A percentile compares a stretch with the other conserved stretches of the same genome.
These are phyloP conservation scores for Danaus chrysippus DNA, from an alignment of 2,888 invertebrate genomes.

Conservation along the genomic window DNA sequence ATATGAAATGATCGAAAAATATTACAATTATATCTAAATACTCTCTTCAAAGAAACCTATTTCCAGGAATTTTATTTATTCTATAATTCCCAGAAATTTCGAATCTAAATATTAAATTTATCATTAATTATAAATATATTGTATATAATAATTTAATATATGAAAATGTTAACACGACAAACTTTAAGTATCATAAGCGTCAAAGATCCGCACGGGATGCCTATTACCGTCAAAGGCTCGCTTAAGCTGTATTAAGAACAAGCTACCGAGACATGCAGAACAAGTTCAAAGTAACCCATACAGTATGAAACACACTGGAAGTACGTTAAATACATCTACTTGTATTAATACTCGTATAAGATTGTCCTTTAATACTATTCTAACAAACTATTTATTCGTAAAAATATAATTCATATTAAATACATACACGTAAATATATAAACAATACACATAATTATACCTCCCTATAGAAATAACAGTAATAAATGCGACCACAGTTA, in stretches of 20 bases:
- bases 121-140: neutral
- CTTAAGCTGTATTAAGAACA: slow-evolving; percentile 54
- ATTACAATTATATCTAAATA: neutral
- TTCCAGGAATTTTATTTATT: neutral
- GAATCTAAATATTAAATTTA: too few species aligned
- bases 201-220: slow-evolving; percentile 20
- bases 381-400: too few species aligned
- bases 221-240: slow-evolving; percentile 34
- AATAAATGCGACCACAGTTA: slow-evolving; percentile 2
- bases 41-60: slow-evolving; percentile 4
- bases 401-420: too few species aligned
- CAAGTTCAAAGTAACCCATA: slow-evolving; percentile 40
- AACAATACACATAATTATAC: too few species aligned
- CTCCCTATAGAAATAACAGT: neutral
- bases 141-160: neutral
- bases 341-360: neutral
- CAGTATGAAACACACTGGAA: slow-evolving; percentile 35
- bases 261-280: slow-evolving; percentile 37
- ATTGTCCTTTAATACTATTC: slow-evolving; percentile 8
- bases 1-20: slow-evolving; percentile 5
- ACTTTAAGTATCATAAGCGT: slow-evolving; percentile 18
- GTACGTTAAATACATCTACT: neutral
- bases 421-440: too few species aligned
- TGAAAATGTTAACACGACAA: neutral
- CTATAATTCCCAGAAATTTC: too few species aligned